A percentile compares a stretch with the other conserved stretches of the same genome.
phyloP scores from a whole-genome alignment of 1,140 invertebrate genomes.

The Saccostrea glomerata region DNA sequence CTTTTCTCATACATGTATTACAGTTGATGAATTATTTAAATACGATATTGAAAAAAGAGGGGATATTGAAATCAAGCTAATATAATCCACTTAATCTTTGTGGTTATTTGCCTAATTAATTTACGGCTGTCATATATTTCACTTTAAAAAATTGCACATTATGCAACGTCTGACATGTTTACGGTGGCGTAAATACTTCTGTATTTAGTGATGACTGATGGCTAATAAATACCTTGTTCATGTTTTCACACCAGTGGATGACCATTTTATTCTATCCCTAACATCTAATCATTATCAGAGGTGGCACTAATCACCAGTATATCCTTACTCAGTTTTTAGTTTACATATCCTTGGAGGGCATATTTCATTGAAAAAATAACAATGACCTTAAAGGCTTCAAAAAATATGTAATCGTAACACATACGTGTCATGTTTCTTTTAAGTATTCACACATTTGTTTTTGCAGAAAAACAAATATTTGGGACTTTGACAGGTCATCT shows the following conservation, averaged over 20 bases:
- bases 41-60: too few relatives aligned
- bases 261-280: background rate
- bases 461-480: slow-evolving; percentile 31
- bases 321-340: background rate
- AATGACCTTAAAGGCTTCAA: background rate
- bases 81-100: too few relatives aligned
- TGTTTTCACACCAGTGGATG: slow-evolving; percentile 20
- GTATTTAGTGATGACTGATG: slow-evolving; percentile 25
- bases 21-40: too few relatives aligned
- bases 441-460: slow-evolving; percentile 13
- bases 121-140: slow-evolving; percentile 17
- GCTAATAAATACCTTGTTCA: slow-evolving; percentile 8
- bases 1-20: too few relatives aligned
- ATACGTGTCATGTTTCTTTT: background rate
- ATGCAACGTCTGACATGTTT: background rate
- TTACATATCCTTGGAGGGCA: background rate
- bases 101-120: background rate
- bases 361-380: background rate
- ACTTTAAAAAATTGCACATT: background rate
- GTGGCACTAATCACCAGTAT: background rate
- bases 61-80: too few relatives aligned
- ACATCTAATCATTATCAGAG: background rate
- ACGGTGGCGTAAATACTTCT: background rate
- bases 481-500: background rate
- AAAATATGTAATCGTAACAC: background rate